Evolutionary conservation across 1,140 invertebrate genomes (phyloP), one percentile per base, ranked within the genome.

Genomic region (Drosophila sucinea): DNA sequence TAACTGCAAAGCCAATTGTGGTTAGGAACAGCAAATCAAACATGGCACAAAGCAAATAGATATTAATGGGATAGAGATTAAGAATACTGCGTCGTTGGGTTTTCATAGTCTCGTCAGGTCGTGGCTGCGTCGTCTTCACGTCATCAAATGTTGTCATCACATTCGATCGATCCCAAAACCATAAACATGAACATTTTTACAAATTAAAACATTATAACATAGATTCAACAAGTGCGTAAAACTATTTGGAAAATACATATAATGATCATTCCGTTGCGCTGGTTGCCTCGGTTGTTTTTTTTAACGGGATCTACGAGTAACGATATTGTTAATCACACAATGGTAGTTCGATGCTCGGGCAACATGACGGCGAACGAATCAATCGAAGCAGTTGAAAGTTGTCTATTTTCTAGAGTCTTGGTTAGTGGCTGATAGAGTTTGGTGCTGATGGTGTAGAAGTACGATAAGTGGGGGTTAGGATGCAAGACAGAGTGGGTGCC

Each of bases 401-500:
- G 32, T 60, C 64, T 66, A 65, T 60, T 56, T 54, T 63, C 63
- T 79, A 79, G 63, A 79, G 63, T 60, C 60, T 73, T 74, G 68
- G 70, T 90, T 90, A 90, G 86, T 84, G 79, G 75, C 74, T 66
- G 51, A 58, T 77, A 32, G 61, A 41, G 74, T 60, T 78, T 74
- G 72, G 78, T 90, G 78, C 77, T 85, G 74, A 73, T 90, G 75
- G 75, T 76, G 73, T 73, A 74, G 66, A 47, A 69, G 56, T 55
- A 65, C 71, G 60, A 63, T 61, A 47, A 84, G 72, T 84, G 80
- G 56, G 56, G 76, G 77, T 86, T 85, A 86, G 70, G 80, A 86
- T 86, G 82, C 79, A 86, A 80, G 73, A 81, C 75, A 82, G 63
- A 87, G 62, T 80, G 47, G 68, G 86, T 81, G 80, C 77, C 77